Percentiles rank a stretch among this genome's conserved stretches.
Evolutionary conservation across 2,797 vertebrate species (phyloP).

Genomic region (Clamator glandarius): DNA sequence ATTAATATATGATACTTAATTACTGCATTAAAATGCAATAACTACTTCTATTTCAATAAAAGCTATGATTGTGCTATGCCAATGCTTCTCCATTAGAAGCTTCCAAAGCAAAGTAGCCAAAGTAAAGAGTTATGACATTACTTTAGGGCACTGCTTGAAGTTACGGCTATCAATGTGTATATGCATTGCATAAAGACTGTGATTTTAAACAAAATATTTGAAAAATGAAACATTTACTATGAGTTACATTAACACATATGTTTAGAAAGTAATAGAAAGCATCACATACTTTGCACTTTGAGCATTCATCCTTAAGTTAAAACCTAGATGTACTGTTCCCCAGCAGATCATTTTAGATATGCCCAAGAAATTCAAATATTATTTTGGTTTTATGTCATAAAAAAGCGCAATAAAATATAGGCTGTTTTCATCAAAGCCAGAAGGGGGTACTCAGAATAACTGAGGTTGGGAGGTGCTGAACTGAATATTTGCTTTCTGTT

Average conservation of each 20-base stretch:
- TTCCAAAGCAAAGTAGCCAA: neutral
- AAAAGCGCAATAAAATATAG: neutral
- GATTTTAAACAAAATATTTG: neutral
- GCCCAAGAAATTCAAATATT: neutral
- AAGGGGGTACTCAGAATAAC: constrained; percentile 20
- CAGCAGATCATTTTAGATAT: neutral
- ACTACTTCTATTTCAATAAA: neutral
- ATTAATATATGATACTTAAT: neutral
- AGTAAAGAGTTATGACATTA: neutral
- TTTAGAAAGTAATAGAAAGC: neutral
- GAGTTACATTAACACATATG: neutral
- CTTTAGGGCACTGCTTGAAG: neutral
- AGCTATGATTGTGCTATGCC: neutral
- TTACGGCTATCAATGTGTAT: neutral
- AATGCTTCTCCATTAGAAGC: neutral
- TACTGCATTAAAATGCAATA: constrained; percentile 1
- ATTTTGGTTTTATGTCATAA: neutral
- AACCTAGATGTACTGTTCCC: neutral
- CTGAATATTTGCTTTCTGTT: neutral
- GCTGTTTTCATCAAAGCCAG: constrained; percentile 2
- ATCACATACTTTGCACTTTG: neutral
- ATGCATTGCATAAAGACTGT: neutral
- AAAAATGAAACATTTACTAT: neutral
- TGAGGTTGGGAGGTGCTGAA: neutral
- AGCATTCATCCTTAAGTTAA: neutral